A percentile compares a stretch with the other conserved stretches of the same genome.
These are phyloP conservation scores for Aphaenogaster floridana DNA, from an alignment of 1,140 invertebrate genomes.

Conservation along the genomic window DNA sequence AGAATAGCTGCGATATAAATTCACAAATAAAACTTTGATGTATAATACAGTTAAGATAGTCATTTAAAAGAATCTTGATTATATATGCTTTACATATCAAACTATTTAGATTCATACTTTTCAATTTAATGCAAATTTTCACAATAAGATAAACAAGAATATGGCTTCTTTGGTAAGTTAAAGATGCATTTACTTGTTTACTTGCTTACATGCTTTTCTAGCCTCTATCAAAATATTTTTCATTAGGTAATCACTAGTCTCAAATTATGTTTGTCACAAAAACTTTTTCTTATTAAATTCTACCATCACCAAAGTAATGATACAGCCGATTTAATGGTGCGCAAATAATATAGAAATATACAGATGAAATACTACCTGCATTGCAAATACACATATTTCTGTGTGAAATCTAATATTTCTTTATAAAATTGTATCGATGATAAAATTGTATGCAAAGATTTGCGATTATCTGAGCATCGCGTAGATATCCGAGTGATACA, in stretches of 20 bases:
- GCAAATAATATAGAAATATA: conserved; percentile 39
- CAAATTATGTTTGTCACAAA: not conserved
- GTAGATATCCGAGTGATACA: not conserved
- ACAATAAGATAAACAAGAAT: conserved; percentile 20
- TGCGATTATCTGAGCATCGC: not conserved
- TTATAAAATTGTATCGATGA: not conserved
- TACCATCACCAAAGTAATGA: conserved; percentile 68
- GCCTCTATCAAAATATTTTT: not conserved
- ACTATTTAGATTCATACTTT: conserved; percentile 19
- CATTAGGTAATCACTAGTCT: conserved; percentile 3
- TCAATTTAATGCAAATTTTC: conserved; percentile 19
- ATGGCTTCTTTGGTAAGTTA: conserved; percentile 12
- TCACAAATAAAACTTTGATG: conserved; percentile 46
- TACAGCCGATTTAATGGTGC: conserved; percentile 21
- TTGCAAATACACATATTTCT: conserved; percentile 21
- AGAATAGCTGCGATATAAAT: conserved; percentile 16
- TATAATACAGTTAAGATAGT: conserved; percentile 28
- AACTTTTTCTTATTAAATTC: conserved; percentile 42
- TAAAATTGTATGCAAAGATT: not conserved
- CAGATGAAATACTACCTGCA: conserved; percentile 34
- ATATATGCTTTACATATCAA: conserved; percentile 16
- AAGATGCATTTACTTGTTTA: conserved; percentile 42
- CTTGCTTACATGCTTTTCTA: not conserved
- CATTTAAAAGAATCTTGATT: not conserved
- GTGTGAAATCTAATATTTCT: not conserved